Evolutionary conservation across 2,797 vertebrate genomes (phyloP).

Genomic region (Ctenosaura bakeri): DNA sequence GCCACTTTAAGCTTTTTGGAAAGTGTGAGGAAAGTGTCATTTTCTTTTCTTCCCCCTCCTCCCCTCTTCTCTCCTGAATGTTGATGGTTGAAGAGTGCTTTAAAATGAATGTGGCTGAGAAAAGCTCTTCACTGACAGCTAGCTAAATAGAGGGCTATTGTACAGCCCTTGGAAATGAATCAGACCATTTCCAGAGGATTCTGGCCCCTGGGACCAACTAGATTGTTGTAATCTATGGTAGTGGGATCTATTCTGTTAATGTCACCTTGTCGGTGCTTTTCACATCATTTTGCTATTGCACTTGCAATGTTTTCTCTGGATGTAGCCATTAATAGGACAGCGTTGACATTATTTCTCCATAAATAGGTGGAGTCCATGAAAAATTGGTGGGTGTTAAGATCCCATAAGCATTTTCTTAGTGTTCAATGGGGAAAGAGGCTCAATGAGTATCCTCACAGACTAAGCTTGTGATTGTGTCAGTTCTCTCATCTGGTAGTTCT

Average conservation of each 20-base stretch:
- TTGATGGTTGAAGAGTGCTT: slow-evolving; percentile 27
- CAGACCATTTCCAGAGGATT: background rate
- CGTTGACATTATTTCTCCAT: background rate
- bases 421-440: background rate
- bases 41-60: slow-evolving; percentile 7
- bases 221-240: background rate
- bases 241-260: background rate
- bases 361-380: background rate
- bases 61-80: background rate
- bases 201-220: background rate
- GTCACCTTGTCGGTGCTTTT: background rate
- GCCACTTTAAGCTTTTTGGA: slow-evolving; percentile 39
- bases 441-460: background rate
- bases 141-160: slow-evolving; percentile 17
- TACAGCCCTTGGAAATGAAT: slow-evolving; percentile 10
- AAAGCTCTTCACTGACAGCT: slow-evolving; percentile 14
- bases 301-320: background rate
- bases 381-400: background rate
- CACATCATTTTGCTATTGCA: background rate
- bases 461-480: background rate
- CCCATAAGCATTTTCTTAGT: background rate
- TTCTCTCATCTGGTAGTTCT: background rate
- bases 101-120: slow-evolving; percentile 18
- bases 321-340: background rate
- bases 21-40: slow-evolving; percentile 3